Base-by-base conservation (phyloP, 1,140 invertebrate genomes). In the Dryas iulia region DNA sequence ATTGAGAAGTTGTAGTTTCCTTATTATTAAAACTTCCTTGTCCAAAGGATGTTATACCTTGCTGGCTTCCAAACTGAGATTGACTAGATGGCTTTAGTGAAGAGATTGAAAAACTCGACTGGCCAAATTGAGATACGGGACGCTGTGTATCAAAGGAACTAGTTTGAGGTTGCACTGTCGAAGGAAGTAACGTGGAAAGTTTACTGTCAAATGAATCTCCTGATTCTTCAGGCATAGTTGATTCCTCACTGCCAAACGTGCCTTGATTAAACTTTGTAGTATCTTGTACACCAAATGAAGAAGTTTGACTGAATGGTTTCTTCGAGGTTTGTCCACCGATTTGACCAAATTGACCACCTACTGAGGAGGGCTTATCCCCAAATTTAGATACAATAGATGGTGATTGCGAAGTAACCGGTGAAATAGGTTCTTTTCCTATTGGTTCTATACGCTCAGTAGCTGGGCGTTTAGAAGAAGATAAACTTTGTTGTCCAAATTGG, bases 21-120 rank as follows among this genome's bases (percentile, higher is more conserved):
- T 61, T 61, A 18, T 5, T 14, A 61, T 28, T 26, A 61, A 11
- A 61, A 60, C 23, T 39, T 5, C 23, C 33, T 18, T 47, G 33
- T 35, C 33, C n/a, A n/a, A 14, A 35, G n/a, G 33, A 14, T 35
- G 33, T 6, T n/a, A 35, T 35, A n/a, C 12, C 33, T 35, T 35
- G 33, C 33, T 35, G 39, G 10, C 39, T 47, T 21, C 39, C 39
- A 47, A 47, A 21, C 8, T 47, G 6, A 8, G 14, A 47, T 47
- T 47, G 39, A 47, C 7, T 47, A 21, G 39, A 47, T 0, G 39
- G 39, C 18, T 47, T 47, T 21, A 47, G 6, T 47, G 39, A 47
- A 47, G 39, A 18, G 18, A 47, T 47, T 18, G 39, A 47, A n/a
- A 47, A 47, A 2, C 39, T 47, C 1, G 14, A 18, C 39, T 21